Conservation (phyloP, 2,888 invertebrate genomes). For the Pteria penguin region DNA sequence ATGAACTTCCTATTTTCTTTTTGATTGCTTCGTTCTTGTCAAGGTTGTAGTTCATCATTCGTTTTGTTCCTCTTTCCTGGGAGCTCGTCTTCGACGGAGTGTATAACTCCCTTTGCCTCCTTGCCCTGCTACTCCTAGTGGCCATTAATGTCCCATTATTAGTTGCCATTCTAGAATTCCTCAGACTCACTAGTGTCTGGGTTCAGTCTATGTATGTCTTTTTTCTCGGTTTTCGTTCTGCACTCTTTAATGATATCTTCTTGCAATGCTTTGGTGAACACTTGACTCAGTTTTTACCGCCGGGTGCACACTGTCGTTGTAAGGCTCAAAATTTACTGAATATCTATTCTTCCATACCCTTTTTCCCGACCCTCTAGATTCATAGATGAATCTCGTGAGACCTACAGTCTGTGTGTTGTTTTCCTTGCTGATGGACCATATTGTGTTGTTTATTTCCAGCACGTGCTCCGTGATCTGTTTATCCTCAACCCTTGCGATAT, state of each 20-base stretch:
- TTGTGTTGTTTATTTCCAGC: background rate
- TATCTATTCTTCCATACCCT: background rate
- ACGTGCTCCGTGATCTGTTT: background rate
- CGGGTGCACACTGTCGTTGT: background rate
- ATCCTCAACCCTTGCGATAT: background rate
- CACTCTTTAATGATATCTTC: background rate
- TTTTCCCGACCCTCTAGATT: background rate
- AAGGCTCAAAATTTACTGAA: background rate
- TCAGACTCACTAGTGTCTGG: background rate
- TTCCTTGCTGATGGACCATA: background rate
- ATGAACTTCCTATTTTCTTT: background rate
- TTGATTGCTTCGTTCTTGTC: background rate
- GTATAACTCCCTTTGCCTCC: background rate
- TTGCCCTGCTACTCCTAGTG: background rate
- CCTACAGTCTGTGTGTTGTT: background rate
- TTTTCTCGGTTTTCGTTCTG: background rate
- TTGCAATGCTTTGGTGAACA: background rate
- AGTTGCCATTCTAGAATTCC: background rate
- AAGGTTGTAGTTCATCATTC: background rate
- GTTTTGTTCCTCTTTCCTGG: background rate
- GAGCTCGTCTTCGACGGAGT: background rate
- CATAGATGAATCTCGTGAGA: background rate
- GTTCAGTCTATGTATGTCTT: background rate
- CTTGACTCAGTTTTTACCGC: background rate
- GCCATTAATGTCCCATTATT: no score